These are phyloP conservation scores for Macaria notata DNA, from an alignment of 2,888 invertebrate genomes.

Conservation along the genomic window DNA sequence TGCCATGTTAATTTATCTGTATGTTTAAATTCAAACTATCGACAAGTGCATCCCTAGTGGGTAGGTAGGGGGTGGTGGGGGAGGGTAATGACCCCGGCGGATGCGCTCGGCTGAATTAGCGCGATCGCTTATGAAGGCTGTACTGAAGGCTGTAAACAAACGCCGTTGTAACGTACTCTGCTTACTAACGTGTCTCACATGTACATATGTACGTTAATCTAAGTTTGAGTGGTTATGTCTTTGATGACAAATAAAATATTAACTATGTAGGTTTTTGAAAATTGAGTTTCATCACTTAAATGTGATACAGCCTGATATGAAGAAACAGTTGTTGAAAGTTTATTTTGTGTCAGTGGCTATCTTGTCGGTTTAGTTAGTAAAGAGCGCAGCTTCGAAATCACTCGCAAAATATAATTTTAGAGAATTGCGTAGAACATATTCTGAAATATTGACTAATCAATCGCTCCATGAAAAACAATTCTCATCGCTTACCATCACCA, in stretches of 20 bases:
- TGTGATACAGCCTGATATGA: background rate
- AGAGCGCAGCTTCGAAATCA: no score
- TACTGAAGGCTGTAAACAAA: conserved; percentile 4
- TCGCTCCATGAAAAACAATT: no score
- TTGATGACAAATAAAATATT: background rate
- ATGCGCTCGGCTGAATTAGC: conserved; percentile 69
- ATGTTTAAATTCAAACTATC: conserved; percentile 7
- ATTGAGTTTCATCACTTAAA: no score
- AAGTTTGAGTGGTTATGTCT: background rate
- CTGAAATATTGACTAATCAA: no score
- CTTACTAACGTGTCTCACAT: background rate
- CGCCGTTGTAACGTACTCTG: background rate
- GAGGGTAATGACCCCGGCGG: conserved; percentile 72
- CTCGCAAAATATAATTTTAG: no score
- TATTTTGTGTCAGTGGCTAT: background rate
- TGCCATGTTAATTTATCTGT: background rate
- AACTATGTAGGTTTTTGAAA: no score
- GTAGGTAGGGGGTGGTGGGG: conserved; percentile 29
- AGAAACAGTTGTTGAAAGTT: background rate
- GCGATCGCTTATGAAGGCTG: conserved; percentile 18
- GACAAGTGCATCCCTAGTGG: conserved; percentile 18
- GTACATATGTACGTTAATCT: background rate
- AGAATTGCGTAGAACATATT: no score
- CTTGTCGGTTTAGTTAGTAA: no score
- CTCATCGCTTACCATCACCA: no score